Evolutionary conservation across 2,113 vertebrate species (phyloP), one percentile per base, ranked within the genome.

Genomic region (Salvator merianae): DNA sequence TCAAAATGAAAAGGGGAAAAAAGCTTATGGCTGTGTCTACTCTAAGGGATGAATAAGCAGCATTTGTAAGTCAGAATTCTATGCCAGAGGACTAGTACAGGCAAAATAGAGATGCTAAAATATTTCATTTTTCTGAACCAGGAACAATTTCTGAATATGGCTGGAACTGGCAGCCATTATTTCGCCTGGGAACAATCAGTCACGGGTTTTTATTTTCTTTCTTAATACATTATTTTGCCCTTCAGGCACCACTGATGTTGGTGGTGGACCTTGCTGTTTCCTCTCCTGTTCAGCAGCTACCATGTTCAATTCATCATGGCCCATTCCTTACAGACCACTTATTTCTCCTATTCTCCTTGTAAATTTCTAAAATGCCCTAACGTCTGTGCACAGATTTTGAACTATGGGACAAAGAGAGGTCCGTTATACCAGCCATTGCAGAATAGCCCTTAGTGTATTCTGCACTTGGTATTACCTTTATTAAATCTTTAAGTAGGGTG

Each of bases 1-100:
- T 66, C 75, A 78, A 32, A 43, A 1, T 77, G 78, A 84, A 66
- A 43, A 38, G 77, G 71, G 47, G 53, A 0, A 9, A 47, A 28
- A 36, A 38, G 69, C 65, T 81, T 26, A 85, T 83, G 50, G 65
- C 82, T 87, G 53, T 53, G 5, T 77, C 79, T 53, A 30, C 59
- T 81, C 81, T 34, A 63, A 12, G 50, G n/a, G 1, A n/a, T 12
- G 34, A 88, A 38, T 36, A 47, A 30, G 5, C 75, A 65, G 4
- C 78, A 65, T 5, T 63, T 84, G 20, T 1, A 1, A 30, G n/a
- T 78, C 74, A 79, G 13, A 55, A 32, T 82, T 30, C 2, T 76
- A 43, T 59, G 0, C 65, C 80, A 77, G 79, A 82, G 82, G 73
- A 62, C 3, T n/a, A 53, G n/a, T 32, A 16, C 7, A 38, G 12